Conservation (phyloP, 1,140 invertebrate species). For the Pachyrhynchus sulphureomaculatus region DNA sequence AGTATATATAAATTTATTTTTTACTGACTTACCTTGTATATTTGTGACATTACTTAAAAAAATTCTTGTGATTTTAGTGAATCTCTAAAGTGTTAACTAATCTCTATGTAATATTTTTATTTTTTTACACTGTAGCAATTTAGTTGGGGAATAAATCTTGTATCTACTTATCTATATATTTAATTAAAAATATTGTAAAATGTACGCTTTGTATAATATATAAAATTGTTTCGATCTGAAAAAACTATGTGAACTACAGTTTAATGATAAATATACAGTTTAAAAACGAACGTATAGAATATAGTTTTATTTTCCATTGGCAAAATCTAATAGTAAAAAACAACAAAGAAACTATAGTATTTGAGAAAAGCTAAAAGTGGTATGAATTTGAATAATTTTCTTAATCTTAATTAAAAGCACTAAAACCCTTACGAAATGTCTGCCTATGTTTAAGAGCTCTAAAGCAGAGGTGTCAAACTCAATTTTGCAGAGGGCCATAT, state of each 20-base stretch:
- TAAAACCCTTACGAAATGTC: too few species aligned
- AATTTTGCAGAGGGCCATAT: too few species aligned
- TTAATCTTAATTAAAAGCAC: too few species aligned
- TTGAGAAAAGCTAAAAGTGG: too few species aligned
- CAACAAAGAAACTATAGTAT: too few species aligned
- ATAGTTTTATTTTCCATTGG: neutral
- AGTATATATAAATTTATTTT: neutral
- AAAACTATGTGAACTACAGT: conserved; percentile 7
- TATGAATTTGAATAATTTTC: too few species aligned
- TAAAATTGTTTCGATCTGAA: conserved; percentile 12
- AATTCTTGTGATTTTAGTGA: conserved; percentile 33
- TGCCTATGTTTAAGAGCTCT: too few species aligned
- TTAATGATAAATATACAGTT: conserved; percentile 24
- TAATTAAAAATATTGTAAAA: conserved; percentile 20
- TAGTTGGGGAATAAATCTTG: conserved; percentile 22
- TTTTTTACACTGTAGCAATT: conserved; percentile 30
- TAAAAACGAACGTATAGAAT: conserved; percentile 4
- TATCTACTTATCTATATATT: conserved; percentile 12
- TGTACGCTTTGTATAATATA: conserved; percentile 21
- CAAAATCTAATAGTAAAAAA: neutral
- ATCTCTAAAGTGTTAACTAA: conserved; percentile 32
- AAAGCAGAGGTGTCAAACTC: too few species aligned
- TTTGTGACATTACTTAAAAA: conserved; percentile 10
- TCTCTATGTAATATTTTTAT: conserved; percentile 32
- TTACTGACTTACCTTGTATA: conserved; percentile 2